Evolutionary conservation across 2,113 vertebrate species (phyloP), one percentile per base, ranked within the genome.

Genomic region (Chauna torquata): DNA sequence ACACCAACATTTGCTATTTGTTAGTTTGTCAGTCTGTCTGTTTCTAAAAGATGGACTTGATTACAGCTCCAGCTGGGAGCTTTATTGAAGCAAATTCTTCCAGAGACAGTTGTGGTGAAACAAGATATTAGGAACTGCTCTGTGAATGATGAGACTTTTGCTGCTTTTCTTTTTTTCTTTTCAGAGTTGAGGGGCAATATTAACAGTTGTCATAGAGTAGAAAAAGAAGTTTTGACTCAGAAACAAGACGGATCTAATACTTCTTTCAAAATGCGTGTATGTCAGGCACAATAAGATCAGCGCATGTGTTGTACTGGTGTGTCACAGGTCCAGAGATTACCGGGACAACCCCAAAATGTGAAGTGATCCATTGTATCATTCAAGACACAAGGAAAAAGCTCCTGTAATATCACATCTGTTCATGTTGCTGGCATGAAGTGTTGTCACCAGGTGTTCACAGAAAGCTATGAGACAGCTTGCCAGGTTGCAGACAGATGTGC

Each of bases 11-110:
- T 96, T 95, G 90, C 58, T 82, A 69, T 94, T 96, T 88, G 40
- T 94, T 94, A 92, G 30, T 78, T 93, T 94, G 75, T 85, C 82
- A 94, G 55, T 86, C 71, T 85, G 22, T 27, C 80, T 79, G 32
- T 71, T 94, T 84, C 70, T 82, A 81, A 86, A 90, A 92, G 69
- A 94, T 82, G 62, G 68, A 84, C 58, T 92, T 88, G 85, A 94
- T 95, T 94, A 88, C 45, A 84, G 65, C 72, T 94, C 86, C 94
- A 94, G 86, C 88, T 96, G 88, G 77, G 72, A 96, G 22, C 24
- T 86, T 92, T 95, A 95, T 72, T 87, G 86, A 89, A 91, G 42
- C 61, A 96, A 92, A 95, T 94, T 96, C 61, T 93, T 95, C 76
- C 64, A 84, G 74, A 94, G 65, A 71, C 3, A 3, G 10, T 54